A percentile compares a stretch with the other conserved stretches of the same genome.
phyloP scores from a whole-genome alignment of 37 sponge, comb jelly and placozoan genomes.

The Eunapius fragilis region DNA sequence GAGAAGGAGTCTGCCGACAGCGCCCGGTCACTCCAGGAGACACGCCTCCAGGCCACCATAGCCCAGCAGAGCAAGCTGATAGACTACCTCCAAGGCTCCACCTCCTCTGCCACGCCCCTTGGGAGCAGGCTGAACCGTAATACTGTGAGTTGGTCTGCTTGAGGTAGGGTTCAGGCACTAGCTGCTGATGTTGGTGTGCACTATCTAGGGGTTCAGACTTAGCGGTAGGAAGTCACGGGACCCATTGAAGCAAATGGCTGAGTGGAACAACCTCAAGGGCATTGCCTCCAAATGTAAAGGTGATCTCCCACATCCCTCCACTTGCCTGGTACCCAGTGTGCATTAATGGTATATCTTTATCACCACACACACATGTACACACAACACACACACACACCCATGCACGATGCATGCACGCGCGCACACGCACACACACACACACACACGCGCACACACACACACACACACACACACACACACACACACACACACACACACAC shows the following conservation, averaged over 20 bases:
- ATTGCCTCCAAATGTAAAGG: conserved; percentile 15
- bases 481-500: not conserved
- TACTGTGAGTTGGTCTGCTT: not conserved
- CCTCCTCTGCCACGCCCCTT: not conserved
- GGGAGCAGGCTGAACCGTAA: not conserved
- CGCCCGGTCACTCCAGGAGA: conserved; percentile 43
- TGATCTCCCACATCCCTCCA: too few species aligned
- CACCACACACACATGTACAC: too few species aligned
- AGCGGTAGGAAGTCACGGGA: conserved; percentile 39
- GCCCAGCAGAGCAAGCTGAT: conserved; percentile 76
- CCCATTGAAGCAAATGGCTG: conserved; percentile 60
- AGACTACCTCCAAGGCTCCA: conserved; percentile 38
- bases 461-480: not conserved
- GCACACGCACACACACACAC: not conserved
- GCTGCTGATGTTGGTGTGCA: not conserved
- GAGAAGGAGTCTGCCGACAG: conserved; percentile 26
- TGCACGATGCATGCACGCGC: not conserved
- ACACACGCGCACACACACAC: not conserved
- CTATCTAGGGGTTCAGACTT: conserved; percentile 37
- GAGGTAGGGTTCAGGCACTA: not conserved
- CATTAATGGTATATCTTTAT: too few species aligned
- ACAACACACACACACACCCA: not conserved
- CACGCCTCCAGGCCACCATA: conserved; percentile 57
- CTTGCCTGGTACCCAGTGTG: too few species aligned
- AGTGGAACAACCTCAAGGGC: conserved; percentile 70